Evolutionary conservation across 1,140 invertebrate species (phyloP), one percentile per base, ranked within the genome.

Genomic region (Diorhabda sublineata): DNA sequence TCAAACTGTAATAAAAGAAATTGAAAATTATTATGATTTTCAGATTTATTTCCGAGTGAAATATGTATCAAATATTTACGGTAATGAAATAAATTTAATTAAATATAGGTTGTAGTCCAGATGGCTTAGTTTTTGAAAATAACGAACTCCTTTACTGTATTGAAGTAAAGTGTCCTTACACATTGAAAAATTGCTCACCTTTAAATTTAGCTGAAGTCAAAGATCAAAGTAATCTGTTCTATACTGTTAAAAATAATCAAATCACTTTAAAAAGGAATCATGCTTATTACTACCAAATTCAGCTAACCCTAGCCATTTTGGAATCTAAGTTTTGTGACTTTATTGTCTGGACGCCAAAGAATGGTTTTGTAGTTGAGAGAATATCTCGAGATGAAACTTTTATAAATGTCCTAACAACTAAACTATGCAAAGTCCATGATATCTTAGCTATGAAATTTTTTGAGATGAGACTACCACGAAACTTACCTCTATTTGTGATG

Each of bases 101-200:
- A 26, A 26, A 26, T 26, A 26, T 26, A 26, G 63, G 44, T 26
- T 64, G 63, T 52, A 64, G 45, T 47, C 47, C 4, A 26, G 63
- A 64, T 64, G 47, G 47, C 5, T 45, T 64, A 41, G 52, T 64
- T 47, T 45, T 45, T 64, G 45, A 64, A 64, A 52, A 64, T 64
- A 47, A 52, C 41, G 45, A 64, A 26, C 26, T 64, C 26, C 4
- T 63, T 8, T 63, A 43, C 8, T 63, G 61, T 63, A 63, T 63
- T 63, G 61, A 62, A 62, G 42, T 62, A 5, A 64, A 64, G 11
- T 64, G 47, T 56, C 47, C 63, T 5, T 47, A 47, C 4, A 41
- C 26, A n/a, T 45, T 64, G 2, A 64, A 9, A 9, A 57, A 64
- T 47, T 64, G 43, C 42, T 3, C 62, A 47, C 0, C 62, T 9